Evolutionary conservation across 2,797 vertebrate genomes (phyloP).

Genomic region (Otolemur crassicaudatus): DNA sequence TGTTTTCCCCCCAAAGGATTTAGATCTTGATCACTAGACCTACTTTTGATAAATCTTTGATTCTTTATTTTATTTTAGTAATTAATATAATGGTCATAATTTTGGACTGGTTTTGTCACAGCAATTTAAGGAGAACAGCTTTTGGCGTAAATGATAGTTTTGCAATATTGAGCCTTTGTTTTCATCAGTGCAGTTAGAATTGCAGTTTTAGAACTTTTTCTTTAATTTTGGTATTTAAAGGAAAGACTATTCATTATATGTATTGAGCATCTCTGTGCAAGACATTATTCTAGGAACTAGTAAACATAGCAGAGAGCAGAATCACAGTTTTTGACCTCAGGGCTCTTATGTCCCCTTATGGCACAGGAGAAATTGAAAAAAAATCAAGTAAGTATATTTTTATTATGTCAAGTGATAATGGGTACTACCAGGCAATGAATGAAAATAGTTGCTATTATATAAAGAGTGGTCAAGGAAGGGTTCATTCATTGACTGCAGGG

Average conservation of each 20-base stretch:
- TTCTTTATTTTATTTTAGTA: slow-evolving; percentile 35
- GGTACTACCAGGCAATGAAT: neutral
- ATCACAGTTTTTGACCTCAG: neutral
- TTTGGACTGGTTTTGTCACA: neutral
- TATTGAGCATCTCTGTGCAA: neutral
- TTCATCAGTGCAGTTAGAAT: neutral
- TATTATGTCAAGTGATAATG: neutral
- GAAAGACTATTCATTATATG: neutral
- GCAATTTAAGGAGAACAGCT: neutral
- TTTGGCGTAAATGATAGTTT: neutral
- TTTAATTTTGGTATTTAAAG: neutral
- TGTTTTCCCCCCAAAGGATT: neutral
- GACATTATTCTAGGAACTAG: neutral
- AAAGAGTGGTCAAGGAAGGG: neutral
- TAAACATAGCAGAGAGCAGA: neutral
- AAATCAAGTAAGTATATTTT: neutral
- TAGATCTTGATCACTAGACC: neutral
- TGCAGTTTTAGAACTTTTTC: neutral
- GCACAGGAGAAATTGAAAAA: neutral
- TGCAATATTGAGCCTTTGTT: neutral
- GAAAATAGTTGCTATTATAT: neutral
- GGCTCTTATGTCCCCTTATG: neutral
- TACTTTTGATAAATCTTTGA: neutral
- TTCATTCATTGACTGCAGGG: neutral
- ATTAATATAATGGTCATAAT: neutral